Evolutionary conservation across 2,888 invertebrate genomes (phyloP).

Genomic region (Agrotis exclamationis): DNA sequence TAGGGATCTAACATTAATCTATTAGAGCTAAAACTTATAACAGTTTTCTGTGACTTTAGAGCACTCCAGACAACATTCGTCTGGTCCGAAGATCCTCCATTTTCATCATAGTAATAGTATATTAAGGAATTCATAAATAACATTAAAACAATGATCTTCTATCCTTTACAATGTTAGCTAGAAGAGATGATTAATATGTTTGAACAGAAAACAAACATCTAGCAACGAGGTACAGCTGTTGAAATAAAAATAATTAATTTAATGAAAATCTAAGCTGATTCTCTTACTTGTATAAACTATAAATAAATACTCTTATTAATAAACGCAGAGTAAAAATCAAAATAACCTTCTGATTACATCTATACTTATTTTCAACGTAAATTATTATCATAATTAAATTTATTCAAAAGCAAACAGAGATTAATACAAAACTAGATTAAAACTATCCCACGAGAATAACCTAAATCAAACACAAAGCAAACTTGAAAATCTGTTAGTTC

Average conservation of each 20-base stretch:
- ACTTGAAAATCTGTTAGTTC: constrained; percentile 12
- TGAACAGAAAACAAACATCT: neutral
- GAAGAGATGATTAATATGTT: neutral
- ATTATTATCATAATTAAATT: too few species aligned
- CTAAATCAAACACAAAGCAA: constrained; percentile 14
- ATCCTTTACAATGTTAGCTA: too few species aligned
- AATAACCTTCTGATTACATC: neutral
- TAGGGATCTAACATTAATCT: too few species aligned
- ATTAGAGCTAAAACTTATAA: too few species aligned
- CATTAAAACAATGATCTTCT: too few species aligned
- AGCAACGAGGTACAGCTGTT: neutral
- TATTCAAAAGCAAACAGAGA: neutral
- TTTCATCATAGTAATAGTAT: too few species aligned
- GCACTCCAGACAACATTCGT: too few species aligned
- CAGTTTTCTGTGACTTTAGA: too few species aligned
- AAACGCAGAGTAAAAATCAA: neutral
- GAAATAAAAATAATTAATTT: too few species aligned
- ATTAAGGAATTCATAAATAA: too few species aligned
- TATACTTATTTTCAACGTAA: too few species aligned
- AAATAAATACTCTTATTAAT: neutral
- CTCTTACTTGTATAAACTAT: neutral
- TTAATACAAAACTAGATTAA: constrained; percentile 6
- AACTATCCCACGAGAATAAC: neutral
- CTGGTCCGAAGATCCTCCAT: too few species aligned
- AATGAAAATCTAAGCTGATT: neutral